phyloP scores from a whole-genome alignment of 2,113 vertebrate genomes.

The Macrotus californicus region DNA sequence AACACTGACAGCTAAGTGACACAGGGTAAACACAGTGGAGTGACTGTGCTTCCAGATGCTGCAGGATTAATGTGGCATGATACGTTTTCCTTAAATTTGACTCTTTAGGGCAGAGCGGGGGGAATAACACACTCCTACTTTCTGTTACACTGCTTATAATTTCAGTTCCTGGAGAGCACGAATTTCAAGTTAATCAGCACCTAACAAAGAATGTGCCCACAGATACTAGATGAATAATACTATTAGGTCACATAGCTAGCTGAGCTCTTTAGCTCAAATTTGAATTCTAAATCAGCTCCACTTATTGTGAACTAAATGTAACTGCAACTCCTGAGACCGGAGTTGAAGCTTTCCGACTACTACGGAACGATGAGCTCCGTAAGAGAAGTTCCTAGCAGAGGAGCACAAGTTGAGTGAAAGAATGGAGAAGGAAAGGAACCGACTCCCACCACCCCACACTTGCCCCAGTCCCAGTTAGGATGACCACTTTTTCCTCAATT shows the following conservation, averaged over 20 bases:
- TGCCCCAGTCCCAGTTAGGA: neutral
- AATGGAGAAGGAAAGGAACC: neutral
- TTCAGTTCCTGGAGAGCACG: neutral
- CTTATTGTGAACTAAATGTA: neutral
- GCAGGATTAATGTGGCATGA: neutral
- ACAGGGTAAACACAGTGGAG: neutral
- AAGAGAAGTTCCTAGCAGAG: neutral
- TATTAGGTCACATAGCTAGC: neutral
- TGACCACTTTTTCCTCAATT: neutral
- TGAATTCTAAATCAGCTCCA: neutral
- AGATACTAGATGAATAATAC: neutral
- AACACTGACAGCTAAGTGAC: neutral
- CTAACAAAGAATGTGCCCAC: neutral
- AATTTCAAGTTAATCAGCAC: neutral
- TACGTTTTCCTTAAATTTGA: neutral
- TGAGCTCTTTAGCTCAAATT: neutral
- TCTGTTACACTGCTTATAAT: neutral
- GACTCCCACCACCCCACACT: neutral
- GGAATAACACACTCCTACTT: conserved; percentile 1
- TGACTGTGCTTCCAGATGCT: neutral
- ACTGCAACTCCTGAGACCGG: neutral
- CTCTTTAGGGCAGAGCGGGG: neutral
- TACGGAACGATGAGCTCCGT: neutral
- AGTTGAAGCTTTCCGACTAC: neutral
- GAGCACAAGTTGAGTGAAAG: neutral